These are phyloP conservation scores for Graphium colonna DNA, from an alignment of 2,888 invertebrate genomes.

Conservation along the genomic window DNA sequence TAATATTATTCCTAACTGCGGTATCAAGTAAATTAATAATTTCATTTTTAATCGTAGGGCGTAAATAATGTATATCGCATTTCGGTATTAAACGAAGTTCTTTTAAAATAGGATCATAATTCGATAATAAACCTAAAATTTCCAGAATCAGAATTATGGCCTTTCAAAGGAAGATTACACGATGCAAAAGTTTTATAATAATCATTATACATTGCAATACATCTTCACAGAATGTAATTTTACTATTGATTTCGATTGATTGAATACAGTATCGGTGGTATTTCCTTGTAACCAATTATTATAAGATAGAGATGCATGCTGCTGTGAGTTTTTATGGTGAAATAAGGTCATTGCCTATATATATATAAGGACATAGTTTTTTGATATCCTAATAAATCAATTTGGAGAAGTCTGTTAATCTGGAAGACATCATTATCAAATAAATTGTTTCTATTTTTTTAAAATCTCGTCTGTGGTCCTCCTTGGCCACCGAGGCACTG, in stretches of 20 bases:
- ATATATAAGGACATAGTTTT: too few species aligned
- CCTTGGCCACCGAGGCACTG: too few species aligned
- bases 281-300: conserved; percentile 31
- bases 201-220: conserved; percentile 27
- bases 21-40: conserved; percentile 18
- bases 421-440: too few species aligned
- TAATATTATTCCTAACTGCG: conserved; percentile 24
- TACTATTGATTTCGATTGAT: conserved; percentile 30
- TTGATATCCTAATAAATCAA: too few species aligned
- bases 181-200: conserved; percentile 26
- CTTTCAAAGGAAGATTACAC: conserved; percentile 1
- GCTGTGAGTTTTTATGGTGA: conserved; percentile 32
- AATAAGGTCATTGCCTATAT: too few species aligned
- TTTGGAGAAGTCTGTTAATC: too few species aligned
- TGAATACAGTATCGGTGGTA: conserved; percentile 30
- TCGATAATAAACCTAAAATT: conserved; percentile 26
- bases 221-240: conserved; percentile 29
- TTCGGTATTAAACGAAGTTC: conserved; percentile 16
- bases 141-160: conserved; percentile 28
- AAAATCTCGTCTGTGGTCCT: too few species aligned
- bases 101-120: conserved; percentile 23
- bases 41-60: conserved; percentile 23
- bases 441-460: too few species aligned
- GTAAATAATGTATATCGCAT: conserved; percentile 18
- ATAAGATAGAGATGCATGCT: conserved; percentile 30